Base-by-base conservation (phyloP, 2,113 vertebrate genomes). In the Trogon surrucura region DNA sequence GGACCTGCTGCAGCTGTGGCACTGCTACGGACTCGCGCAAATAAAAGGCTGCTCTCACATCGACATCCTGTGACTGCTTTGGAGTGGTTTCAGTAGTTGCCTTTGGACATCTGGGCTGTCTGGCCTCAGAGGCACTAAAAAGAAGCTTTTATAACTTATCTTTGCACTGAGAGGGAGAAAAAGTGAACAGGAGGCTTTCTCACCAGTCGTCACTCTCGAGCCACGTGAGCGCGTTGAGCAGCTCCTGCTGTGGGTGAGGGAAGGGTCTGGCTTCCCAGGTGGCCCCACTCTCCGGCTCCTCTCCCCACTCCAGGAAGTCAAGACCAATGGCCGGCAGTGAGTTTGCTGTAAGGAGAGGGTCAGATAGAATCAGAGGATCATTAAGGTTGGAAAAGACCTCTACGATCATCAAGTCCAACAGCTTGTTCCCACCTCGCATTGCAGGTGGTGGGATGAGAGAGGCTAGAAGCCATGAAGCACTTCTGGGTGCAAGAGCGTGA, bases 121-220 rank as follows among this genome's bases (percentile, higher is more conserved):
- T 18, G 48, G 30, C 17, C 34, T n/a, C 81, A 70, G 50, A 74
- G 27, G 34, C 57, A 23, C 45, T 12, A 13, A 10, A 18, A 56
- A 50, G 34, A 30, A 15, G 29, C 3, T 4, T 17, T 50, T 61
- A 69, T 71, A 26, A 41, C 4, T 38, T 36, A 30, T 14, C 7
- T 60, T 50, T 45, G 48, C 7, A 32, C 12, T 34, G 4, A 74
- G 27, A 32, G 32, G 6, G 21, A 48, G 20, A 30, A 65, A n/a
- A 57, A 56, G 11, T 6, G 30, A 51, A 32, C 14, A 13, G 16
- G 27, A 50, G 16, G 8, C 11, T 36, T 22, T 53, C 98, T 98
- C 94, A 98, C 98, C 98, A 98, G 86, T 98, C 93, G 1, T 75
- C 82, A 8, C 95, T 97, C 62, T 69, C 72, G 14, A 98, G 93